Conservation (phyloP, 53 echinoderm and acorn worm genomes). For the Astropecten irregularis region DNA sequence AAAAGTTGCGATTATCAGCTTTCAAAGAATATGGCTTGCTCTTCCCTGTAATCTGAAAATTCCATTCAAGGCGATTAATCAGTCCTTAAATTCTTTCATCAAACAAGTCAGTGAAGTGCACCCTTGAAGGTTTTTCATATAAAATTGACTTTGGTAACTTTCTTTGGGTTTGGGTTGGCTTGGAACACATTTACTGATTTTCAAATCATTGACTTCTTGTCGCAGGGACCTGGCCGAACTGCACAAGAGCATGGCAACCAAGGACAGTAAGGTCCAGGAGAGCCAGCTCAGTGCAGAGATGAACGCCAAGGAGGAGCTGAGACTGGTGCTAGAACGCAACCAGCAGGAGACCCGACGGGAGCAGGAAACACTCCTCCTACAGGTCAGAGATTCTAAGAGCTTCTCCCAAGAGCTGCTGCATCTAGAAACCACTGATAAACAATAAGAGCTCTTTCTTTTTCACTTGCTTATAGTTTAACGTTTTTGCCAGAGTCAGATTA, state of each 20-base stretch:
- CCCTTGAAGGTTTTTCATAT: too few relatives aligned
- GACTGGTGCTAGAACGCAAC: constrained; percentile 78
- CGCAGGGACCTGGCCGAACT: constrained; percentile 92
- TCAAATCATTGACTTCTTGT: too few relatives aligned
- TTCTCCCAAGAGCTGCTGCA: neutral
- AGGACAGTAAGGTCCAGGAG: constrained; percentile 88
- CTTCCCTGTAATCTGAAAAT: too few relatives aligned
- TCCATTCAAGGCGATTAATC: too few relatives aligned
- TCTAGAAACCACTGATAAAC: neutral
- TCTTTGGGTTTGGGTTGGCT: too few relatives aligned
- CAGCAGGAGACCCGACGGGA: constrained; percentile 90
- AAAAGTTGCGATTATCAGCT: neutral
- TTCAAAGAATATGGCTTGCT: too few relatives aligned
- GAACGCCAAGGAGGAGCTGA: constrained; percentile 94
- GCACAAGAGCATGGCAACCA: constrained; percentile 84
- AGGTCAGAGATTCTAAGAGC: constrained; percentile 52
- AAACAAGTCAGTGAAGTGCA: too few relatives aligned
- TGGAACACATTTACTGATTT: too few relatives aligned
- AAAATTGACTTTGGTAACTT: too few relatives aligned
- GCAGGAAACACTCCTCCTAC: constrained; percentile 81
- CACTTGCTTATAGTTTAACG: neutral
- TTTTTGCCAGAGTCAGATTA: neutral
- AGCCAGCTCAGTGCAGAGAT: constrained; percentile 88
- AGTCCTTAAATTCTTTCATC: too few relatives aligned
- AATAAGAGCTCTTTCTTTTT: neutral